Percentiles rank a stretch among this genome's conserved stretches.
These are phyloP conservation scores for Trididemnum clinides DNA, from an alignment of 23 tunicate species.

Conservation along the genomic window DNA sequence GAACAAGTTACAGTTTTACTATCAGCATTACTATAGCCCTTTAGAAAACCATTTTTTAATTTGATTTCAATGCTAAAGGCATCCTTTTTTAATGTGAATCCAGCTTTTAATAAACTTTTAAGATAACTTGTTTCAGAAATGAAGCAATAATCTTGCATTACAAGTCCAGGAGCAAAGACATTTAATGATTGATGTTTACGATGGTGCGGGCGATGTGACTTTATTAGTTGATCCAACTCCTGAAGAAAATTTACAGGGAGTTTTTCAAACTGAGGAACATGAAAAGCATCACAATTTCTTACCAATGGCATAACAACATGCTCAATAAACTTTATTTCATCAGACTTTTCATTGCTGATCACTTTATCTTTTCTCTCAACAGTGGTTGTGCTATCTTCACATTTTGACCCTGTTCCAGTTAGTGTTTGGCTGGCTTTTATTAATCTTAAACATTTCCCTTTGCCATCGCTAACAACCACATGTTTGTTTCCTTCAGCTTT, in stretches of 20 bases:
- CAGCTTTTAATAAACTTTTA: background rate
- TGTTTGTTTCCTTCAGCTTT: conserved; percentile 94
- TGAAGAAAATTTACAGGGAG: conserved; percentile 50
- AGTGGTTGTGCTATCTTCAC: background rate
- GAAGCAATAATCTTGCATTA: conserved; percentile 60
- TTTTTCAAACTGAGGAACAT: conserved; percentile 29
- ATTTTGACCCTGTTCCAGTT: no score
- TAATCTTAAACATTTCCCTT: conserved; percentile 71
- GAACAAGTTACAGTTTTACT: no score
- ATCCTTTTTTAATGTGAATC: conserved; percentile 4
- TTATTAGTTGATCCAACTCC: conserved; percentile 43
- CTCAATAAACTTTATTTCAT: conserved; percentile 39
- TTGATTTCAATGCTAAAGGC: conserved; percentile 52
- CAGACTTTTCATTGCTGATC: background rate
- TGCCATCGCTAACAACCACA: conserved; percentile 61
- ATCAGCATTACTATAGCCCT: background rate
- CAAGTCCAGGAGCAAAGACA: background rate
- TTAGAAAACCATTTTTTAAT: conserved; percentile 50
- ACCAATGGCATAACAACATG: conserved; percentile 67
- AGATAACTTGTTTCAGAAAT: background rate
- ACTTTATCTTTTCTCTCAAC: background rate
- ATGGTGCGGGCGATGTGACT: conserved; percentile 52
- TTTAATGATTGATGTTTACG: conserved; percentile 45
- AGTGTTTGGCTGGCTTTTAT: no score
- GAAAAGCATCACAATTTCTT: conserved; percentile 57